These are phyloP conservation scores for Silurus lanzhouensis DNA, from an alignment of 2,797 vertebrate genomes.

Conservation along the genomic window DNA sequence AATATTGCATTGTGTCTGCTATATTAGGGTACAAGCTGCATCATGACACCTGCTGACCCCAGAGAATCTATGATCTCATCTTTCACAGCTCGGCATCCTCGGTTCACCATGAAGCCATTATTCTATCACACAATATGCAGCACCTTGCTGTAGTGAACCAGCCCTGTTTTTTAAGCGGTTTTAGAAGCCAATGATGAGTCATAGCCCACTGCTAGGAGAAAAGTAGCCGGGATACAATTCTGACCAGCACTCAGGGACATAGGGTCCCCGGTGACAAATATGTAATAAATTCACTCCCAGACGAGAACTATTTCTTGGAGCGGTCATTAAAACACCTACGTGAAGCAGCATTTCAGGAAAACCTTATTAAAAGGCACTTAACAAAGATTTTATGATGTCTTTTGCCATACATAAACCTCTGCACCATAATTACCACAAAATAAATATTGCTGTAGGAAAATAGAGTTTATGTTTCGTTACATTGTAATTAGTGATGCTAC, in stretches of 20 bases:
- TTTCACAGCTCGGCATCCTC: constrained; percentile 27
- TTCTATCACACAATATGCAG: constrained; percentile 21
- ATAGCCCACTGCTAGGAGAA: constrained; percentile 33
- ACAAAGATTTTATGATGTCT: not conserved
- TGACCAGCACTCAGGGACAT: constrained; percentile 16
- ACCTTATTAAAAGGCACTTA: not conserved
- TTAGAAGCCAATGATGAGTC: constrained; percentile 51
- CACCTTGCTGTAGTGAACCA: constrained; percentile 21
- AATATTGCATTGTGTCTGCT: constrained; percentile 43
- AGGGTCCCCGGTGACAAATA: not conserved
- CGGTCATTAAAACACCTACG: not conserved
- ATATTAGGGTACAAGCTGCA: constrained; percentile 33
- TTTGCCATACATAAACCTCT: not conserved
- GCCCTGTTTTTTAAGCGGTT: constrained; percentile 7
- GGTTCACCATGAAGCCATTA: constrained; percentile 2
- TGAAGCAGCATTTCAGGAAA: not conserved
- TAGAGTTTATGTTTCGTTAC: not conserved
- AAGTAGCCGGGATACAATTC: constrained; percentile 5
- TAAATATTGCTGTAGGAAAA: constrained; percentile 9
- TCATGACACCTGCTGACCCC: constrained; percentile 28
- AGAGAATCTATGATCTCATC: constrained; percentile 21
- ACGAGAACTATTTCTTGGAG: not conserved
- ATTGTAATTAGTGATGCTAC: not conserved
- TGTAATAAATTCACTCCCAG: not conserved
- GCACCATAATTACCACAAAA: not conserved